Evolutionary conservation across 2,113 vertebrate species (phyloP).

Genomic region (Rhinolophus sinicus): DNA sequence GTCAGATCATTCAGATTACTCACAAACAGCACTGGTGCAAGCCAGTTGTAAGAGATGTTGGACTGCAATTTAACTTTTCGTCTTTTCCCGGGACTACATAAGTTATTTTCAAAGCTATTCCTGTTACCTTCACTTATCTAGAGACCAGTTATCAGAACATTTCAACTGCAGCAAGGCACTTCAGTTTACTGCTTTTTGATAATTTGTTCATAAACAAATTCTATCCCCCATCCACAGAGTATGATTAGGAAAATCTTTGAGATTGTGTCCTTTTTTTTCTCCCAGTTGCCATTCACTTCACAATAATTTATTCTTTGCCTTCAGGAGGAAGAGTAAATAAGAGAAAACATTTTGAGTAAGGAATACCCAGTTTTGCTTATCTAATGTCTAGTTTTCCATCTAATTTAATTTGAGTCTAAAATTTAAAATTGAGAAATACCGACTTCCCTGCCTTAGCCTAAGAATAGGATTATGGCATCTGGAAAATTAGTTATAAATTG

Average conservation of each 20-base stretch:
- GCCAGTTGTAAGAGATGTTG: background rate
- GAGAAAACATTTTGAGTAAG: background rate
- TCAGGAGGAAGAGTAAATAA: background rate
- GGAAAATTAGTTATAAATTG: constrained; percentile 29
- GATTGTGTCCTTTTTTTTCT: background rate
- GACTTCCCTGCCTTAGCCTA: background rate
- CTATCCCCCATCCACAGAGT: background rate
- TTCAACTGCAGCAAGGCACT: background rate
- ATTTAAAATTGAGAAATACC: constrained; percentile 35
- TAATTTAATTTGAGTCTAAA: background rate
- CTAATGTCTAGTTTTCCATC: background rate
- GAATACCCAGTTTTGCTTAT: background rate
- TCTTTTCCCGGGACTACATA: background rate
- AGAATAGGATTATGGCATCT: background rate
- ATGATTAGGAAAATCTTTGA: background rate
- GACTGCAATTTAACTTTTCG: background rate
- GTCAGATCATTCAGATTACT: background rate
- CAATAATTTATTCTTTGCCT: background rate
- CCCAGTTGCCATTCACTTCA: background rate
- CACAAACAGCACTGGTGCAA: background rate
- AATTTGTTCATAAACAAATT: background rate
- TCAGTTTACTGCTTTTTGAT: background rate
- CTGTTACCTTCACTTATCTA: background rate
- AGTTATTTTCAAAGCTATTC: background rate
- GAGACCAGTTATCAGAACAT: background rate